These are phyloP conservation scores for Polydrusus cervinus DNA, from an alignment of 2,888 invertebrate species.

Conservation along the genomic window DNA sequence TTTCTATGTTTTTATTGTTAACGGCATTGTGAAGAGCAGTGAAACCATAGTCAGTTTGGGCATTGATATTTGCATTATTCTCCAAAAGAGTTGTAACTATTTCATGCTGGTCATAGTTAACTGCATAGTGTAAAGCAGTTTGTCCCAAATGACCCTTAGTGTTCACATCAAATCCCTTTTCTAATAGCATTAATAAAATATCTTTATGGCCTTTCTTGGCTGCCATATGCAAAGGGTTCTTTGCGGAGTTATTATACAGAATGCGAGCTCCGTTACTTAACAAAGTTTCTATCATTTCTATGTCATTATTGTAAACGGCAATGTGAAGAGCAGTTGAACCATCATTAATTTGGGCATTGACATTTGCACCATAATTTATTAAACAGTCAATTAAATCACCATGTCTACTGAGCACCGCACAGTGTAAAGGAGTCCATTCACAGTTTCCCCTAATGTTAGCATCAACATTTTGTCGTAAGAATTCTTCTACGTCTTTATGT, in stretches of 20 bases:
- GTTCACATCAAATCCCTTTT: neutral
- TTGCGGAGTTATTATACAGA: neutral
- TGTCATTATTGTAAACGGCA: neutral
- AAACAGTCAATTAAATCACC: neutral
- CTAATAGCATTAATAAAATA: neutral
- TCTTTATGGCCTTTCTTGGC: neutral
- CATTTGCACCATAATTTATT: neutral
- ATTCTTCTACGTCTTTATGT: neutral
- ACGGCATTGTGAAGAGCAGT: too few relatives aligned
- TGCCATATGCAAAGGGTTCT: neutral
- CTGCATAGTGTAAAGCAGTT: neutral
- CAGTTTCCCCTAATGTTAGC: too few relatives aligned
- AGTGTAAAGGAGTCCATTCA: neutral
- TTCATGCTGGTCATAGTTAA: neutral
- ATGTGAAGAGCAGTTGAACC: neutral
- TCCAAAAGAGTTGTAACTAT: neutral
- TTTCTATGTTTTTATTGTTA: too few relatives aligned
- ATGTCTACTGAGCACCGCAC: neutral
- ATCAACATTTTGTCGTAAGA: neutral
- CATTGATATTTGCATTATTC: neutral
- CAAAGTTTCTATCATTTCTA: neutral
- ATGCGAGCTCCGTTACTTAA: neutral
- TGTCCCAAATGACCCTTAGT: neutral
- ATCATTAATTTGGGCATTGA: neutral
- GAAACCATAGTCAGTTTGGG: too few relatives aligned